A percentile compares a stretch with the other conserved stretches of the same genome.
Conservation (phyloP, 2,797 vertebrate genomes). For the Euthynnus affinis region DNA sequence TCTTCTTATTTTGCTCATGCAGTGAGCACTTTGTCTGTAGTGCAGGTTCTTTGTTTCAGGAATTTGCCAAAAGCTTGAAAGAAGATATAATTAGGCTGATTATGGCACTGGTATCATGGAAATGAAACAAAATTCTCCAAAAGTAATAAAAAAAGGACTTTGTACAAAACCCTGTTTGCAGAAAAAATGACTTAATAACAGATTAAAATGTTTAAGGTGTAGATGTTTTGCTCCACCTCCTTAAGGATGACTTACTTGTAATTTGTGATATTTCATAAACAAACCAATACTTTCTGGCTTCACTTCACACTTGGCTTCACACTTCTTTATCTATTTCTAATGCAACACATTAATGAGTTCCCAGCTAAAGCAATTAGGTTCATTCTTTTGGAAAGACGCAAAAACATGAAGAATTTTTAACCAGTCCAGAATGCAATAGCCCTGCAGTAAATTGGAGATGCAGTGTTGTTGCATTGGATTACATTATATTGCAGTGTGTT, state of each 20-base stretch:
- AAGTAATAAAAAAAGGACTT: background rate
- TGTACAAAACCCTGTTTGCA: background rate
- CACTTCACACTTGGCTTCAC: no score
- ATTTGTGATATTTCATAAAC: constrained; percentile 5
- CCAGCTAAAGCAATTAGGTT: background rate
- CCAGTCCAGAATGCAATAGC: background rate
- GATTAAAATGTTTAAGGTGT: background rate
- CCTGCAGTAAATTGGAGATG: background rate
- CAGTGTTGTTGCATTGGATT: background rate
- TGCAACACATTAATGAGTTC: background rate
- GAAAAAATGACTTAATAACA: background rate
- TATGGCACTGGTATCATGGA: no score
- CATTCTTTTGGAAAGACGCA: background rate
- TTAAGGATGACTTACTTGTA: background rate
- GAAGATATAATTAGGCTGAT: background rate
- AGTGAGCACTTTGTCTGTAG: background rate
- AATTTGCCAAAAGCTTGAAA: background rate
- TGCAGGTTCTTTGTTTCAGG: background rate
- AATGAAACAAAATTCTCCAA: background rate
- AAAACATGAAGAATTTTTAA: background rate
- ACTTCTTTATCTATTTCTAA: background rate
- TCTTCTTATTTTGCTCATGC: no score
- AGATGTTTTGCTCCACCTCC: background rate
- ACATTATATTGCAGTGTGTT: background rate
- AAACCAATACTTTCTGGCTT: background rate